These are phyloP conservation scores for Globodera ellingtonae DNA, from an alignment of 1,140 invertebrate species.

Conservation along the genomic window DNA sequence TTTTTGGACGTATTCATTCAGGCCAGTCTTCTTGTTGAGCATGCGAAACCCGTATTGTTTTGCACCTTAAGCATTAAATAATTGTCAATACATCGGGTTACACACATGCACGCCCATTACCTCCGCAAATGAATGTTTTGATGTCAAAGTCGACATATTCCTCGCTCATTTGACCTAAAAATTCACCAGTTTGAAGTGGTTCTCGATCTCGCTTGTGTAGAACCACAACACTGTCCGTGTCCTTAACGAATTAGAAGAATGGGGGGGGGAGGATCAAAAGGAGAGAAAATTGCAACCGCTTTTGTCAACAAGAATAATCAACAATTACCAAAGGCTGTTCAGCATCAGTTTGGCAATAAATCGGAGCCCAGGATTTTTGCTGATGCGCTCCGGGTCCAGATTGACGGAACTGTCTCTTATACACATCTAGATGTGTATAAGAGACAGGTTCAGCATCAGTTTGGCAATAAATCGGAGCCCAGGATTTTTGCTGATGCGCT, in stretches of 20 bases:
- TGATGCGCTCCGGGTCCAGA: no score
- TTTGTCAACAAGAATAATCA: not conserved
- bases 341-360: no score
- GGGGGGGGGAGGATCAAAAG: no score
- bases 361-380: no score
- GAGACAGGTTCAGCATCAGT: no score
- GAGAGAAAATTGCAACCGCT: not conserved
- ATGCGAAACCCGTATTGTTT: not conserved
- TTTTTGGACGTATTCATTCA: not conserved
- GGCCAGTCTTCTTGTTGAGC: not conserved
- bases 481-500: not conserved
- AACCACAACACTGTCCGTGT: not conserved
- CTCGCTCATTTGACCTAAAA: not conserved
- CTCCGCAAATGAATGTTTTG: not conserved
- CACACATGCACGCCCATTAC: not conserved
- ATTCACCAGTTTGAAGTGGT: not conserved
- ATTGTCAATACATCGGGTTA: no score
- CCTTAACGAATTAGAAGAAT: not conserved
- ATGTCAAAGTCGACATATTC: conserved; percentile 1
- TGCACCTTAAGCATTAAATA: not conserved
- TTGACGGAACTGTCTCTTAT: no score
- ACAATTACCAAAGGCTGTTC: not conserved
- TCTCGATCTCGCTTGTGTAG: not conserved
- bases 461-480: not conserved
- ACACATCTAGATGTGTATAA: no score